Evolutionary conservation across 2,888 invertebrate species (phyloP), one percentile per base, ranked within the genome.

Genomic region (Salpingus planirostris): DNA sequence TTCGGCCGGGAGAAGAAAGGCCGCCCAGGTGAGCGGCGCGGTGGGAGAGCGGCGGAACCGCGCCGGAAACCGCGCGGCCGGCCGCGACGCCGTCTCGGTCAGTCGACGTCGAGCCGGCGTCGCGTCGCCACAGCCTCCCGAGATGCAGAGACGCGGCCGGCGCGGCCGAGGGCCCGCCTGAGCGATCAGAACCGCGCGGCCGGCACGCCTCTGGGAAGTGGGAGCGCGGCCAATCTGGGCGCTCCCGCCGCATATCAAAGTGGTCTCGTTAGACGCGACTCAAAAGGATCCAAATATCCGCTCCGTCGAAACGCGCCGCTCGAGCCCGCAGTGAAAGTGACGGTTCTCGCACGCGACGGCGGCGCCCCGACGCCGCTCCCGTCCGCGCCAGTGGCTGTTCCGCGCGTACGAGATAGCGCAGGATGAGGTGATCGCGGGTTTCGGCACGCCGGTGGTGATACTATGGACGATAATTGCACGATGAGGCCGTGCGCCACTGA

Each of bases 401-500:
- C n/a, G n/a, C n/a, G n/a, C n/a, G n/a, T n/a, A n/a, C n/a, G n/a
- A n/a, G 18, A 18, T 18, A 18, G 8, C 18, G 8, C 5, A 18
- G 8, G 18, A 8, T 27, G 52, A 42, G 40, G 48, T 54, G 47
- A 51, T 43, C n/a, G n/a, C n/a, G n/a, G 40, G 48, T 54, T 46
- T 44, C 44, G 35, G 29, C 38, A 41, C 29, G 34, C 47, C 55
- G 53, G 56, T 61, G 50, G n/a, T n/a, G n/a, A n/a, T n/a, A n/a
- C n/a, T n/a, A 73, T 73, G 72, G 77, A 76, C 61, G 76, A 75
- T 58, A 76, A 77, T 53, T 78, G 78, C 63, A 78, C 78, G 42
- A 76, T 74, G 63, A 67, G 80, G 59, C 80, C 83, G 50, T 81
- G 84, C 70, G 89, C 90, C 66, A 92, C 92, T 45, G 92, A 93